phyloP scores from a whole-genome alignment of 1,140 invertebrate genomes.

The Stegodyphus dumicola region DNA sequence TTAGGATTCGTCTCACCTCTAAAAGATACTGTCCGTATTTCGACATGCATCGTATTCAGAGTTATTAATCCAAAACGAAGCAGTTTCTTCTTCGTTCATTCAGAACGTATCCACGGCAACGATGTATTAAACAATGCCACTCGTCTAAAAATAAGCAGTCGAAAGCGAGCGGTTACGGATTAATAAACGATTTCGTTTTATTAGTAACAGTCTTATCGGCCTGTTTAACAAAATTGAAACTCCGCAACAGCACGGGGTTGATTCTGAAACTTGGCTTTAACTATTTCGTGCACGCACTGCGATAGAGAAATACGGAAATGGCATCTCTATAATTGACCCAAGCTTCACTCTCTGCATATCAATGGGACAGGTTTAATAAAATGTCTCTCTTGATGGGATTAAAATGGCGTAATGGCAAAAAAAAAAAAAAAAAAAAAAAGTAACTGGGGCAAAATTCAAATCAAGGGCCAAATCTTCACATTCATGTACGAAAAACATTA shows the following conservation, averaged over 20 bases:
- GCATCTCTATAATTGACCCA: too few relatives aligned
- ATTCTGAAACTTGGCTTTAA: constrained; percentile 24
- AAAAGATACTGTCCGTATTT: neutral
- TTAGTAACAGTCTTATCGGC: constrained; percentile 40
- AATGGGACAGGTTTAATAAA: too few relatives aligned
- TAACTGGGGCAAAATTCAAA: too few relatives aligned
- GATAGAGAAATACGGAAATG: too few relatives aligned
- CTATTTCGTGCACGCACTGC: constrained; percentile 29
- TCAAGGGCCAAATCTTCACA: too few relatives aligned
- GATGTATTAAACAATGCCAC: constrained; percentile 38
- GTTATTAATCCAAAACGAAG: constrained; percentile 29
- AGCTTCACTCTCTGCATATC: too few relatives aligned
- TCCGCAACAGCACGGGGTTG: constrained; percentile 24
- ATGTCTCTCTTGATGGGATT: neutral
- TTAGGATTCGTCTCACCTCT: too few relatives aligned
- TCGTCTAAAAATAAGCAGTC: constrained; percentile 33
- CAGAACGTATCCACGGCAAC: constrained; percentile 38
- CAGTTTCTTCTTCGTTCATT: constrained; percentile 43
- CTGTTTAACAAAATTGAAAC: constrained; percentile 47
- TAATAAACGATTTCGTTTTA: constrained; percentile 37
- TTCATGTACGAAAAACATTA: too few relatives aligned
- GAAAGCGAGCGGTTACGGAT: neutral
- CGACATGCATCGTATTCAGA: constrained; percentile 30
- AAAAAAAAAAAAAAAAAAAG: too few relatives aligned
- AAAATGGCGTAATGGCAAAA: too few relatives aligned